Evolutionary conservation across 1,140 invertebrate species (phyloP).

Genomic region (Rhagoletis pomonella): DNA sequence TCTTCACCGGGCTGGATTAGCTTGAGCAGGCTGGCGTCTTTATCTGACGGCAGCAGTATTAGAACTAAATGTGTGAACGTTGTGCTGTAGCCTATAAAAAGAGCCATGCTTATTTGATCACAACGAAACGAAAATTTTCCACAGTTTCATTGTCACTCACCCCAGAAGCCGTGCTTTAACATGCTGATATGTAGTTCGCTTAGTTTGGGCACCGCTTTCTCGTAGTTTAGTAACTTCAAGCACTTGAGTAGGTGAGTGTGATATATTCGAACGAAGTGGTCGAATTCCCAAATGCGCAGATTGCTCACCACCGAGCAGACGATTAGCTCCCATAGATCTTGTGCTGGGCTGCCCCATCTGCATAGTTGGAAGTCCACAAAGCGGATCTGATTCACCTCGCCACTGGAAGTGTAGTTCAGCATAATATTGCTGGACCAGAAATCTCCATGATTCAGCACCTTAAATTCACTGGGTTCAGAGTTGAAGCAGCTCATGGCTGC

Average conservation of each 20-base stretch:
- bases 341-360: conserved; percentile 70
- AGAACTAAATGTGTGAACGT: conserved; percentile 69
- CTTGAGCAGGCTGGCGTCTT: conserved; percentile 65
- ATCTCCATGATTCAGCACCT: conserved; percentile 81
- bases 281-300: conserved; percentile 67
- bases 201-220: conserved; percentile 63
- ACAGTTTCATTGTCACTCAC: conserved; percentile 55
- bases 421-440: conserved; percentile 75
- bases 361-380: conserved; percentile 75
- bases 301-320: conserved; percentile 66
- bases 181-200: conserved; percentile 68
- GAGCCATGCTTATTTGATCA: not conserved
- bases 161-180: conserved; percentile 70
- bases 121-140: not conserved
- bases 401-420: conserved; percentile 67
- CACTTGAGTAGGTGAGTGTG: conserved; percentile 66
- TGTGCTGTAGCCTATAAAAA: conserved; percentile 64
- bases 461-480: conserved; percentile 75
- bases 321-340: conserved; percentile 72
- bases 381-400: conserved; percentile 67
- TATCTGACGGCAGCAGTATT: conserved; percentile 65
- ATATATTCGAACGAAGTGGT: conserved; percentile 68
- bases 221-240: conserved; percentile 64
- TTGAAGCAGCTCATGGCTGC: conserved; percentile 64
- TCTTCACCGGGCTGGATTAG: conserved; percentile 66